Evolutionary conservation across 2,797 vertebrate species (phyloP).

Genomic region (Periophthalmus magnuspinnatus): DNA sequence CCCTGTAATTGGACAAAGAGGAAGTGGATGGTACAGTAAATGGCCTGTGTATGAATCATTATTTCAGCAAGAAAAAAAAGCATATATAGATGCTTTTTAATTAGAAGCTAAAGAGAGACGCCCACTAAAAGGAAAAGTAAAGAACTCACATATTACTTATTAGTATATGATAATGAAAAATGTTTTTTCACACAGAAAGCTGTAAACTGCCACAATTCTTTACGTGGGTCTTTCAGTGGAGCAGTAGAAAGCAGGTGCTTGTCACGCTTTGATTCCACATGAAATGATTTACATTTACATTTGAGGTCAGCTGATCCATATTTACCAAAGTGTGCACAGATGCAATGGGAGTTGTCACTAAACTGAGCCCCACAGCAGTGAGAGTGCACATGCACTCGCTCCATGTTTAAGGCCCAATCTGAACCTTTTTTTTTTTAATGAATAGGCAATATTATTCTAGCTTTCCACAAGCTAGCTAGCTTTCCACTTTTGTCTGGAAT

Average conservation of each 20-base stretch:
- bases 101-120: constrained; percentile 32
- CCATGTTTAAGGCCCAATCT: neutral
- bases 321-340: constrained; percentile 9
- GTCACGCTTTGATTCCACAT: constrained; percentile 18
- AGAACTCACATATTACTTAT: neutral
- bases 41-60: constrained; percentile 54
- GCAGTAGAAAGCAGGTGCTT: constrained; percentile 9
- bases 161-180: too few relatives aligned
- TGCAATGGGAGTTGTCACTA: constrained; percentile 5
- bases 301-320: constrained; percentile 31
- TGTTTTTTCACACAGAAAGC: neutral
- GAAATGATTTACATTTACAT: constrained; percentile 27
- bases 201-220: too few relatives aligned
- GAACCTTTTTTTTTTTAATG: neutral
- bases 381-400: constrained; percentile 7
- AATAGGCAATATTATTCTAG: too few relatives aligned
- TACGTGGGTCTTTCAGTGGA: neutral
- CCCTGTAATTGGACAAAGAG: constrained; percentile 59
- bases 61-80: constrained; percentile 47
- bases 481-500: too few relatives aligned
- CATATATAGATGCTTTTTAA: constrained; percentile 45
- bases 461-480: too few relatives aligned
- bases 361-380: constrained; percentile 2
- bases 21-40: constrained; percentile 56
- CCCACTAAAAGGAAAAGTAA: neutral